Conservation (phyloP, 1,140 invertebrate genomes). For the Metopolophium dirhodum region DNA sequence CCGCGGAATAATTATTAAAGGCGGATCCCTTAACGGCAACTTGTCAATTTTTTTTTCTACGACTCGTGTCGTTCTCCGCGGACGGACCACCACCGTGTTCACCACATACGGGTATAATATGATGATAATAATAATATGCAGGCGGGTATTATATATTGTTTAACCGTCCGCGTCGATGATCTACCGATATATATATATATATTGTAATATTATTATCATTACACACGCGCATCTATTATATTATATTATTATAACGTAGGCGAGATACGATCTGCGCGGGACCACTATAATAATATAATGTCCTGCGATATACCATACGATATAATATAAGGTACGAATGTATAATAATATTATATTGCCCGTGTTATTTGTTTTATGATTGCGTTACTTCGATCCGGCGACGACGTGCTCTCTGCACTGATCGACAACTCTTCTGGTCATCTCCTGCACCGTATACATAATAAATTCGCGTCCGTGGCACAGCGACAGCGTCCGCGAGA, state of each 20-base stretch:
- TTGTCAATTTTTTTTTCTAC: conserved; percentile 1
- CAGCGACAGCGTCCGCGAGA: not conserved
- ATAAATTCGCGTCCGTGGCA: not conserved
- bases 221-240: not conserved
- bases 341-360: not conserved
- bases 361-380: not conserved
- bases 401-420: not conserved
- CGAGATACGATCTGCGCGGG: not conserved
- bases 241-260: not conserved
- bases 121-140: not conserved
- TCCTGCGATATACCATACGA: not conserved
- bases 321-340: no score
- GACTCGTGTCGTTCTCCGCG: not conserved
- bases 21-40: not conserved
- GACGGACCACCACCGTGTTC: not conserved
- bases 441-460: not conserved
- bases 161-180: not conserved
- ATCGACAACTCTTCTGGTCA: not conserved
- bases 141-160: not conserved
- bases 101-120: not conserved
- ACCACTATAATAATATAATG: not conserved
- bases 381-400: not conserved
- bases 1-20: conserved; percentile 9
- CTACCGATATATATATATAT: not conserved
- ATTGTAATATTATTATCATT: not conserved